Base-by-base conservation (phyloP, 2,797 vertebrate species). In the Premnoplex brunnescens region DNA sequence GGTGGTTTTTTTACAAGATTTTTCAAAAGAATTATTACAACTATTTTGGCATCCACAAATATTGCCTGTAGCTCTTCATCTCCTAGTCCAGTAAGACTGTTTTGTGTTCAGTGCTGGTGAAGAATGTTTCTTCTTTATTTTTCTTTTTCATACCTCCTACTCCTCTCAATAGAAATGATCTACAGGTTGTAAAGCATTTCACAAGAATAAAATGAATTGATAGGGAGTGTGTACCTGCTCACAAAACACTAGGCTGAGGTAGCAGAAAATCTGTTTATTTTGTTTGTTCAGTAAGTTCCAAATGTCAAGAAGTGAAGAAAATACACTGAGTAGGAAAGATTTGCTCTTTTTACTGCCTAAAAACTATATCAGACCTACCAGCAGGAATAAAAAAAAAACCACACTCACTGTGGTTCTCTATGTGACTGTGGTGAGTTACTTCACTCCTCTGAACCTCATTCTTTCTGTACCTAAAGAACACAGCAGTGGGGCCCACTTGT, bases 131-230 rank as follows among this genome's bases (percentile, higher is more conserved):
- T 76, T 79, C 63, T 56, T 71, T 27, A 63, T 77, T 75, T 75
- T 93, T 85, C 52, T 54, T 89, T 82, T 88, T 77, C 83, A 64
- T 92, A 56, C 44, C 32, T 85, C 72, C 67, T 71, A 49, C 23
- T 89, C 48, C 15, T 80, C 79, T 72, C 68, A 91, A 58, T 3
- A 72, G 88, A 85, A 75, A 71, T 28, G 72, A 75, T 46, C 72
- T 54, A 83, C 49, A 85, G 54, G 41, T 54, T 72, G 32, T 34
- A 56, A 95, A 89, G 64, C 30, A 71, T 39, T 74, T 85, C 3
- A 3, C 37, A 85, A 77, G 60, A 89, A 72, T 37, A 67, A 85
- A 93, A 84, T 14, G 1, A 85, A 85, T 49, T 88, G 37, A 74
- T 60, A 56, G 72, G 60, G 64, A 89, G 11, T 32, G 11, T 54